Percentiles rank a stretch among this genome's conserved stretches.
Conservation (phyloP, 2,113 vertebrate species). For the Jacana jacana region DNA sequence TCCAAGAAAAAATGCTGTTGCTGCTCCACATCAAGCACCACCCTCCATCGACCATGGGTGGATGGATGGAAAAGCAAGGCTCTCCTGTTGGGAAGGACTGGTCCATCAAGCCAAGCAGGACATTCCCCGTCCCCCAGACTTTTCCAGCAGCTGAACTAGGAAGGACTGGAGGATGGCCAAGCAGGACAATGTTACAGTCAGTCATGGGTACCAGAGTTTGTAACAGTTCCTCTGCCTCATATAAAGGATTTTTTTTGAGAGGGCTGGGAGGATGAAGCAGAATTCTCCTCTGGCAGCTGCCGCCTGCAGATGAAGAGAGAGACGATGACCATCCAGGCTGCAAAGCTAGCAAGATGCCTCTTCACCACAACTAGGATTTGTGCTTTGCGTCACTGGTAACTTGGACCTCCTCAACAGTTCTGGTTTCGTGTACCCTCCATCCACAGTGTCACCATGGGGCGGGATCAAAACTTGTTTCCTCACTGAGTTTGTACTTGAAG, state of each 20-base stretch:
- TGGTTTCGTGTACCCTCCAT: neutral
- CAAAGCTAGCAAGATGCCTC: neutral
- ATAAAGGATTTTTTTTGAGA: neutral
- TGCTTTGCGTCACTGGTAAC: neutral
- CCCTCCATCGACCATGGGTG: neutral
- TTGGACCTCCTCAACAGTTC: neutral
- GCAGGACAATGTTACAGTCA: neutral
- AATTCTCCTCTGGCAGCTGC: neutral
- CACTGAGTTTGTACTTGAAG: neutral
- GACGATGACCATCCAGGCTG: neutral
- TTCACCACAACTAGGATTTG: neutral
- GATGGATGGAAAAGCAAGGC: neutral
- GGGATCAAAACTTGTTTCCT: neutral
- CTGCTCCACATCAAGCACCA: rapidly evolving
- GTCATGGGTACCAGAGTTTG: neutral
- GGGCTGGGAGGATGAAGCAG: neutral
- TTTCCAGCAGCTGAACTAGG: neutral
- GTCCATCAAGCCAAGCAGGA: rapidly evolving
- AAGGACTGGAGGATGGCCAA: neutral
- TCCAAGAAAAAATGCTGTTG: neutral
- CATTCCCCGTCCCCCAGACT: neutral
- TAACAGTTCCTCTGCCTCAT: neutral
- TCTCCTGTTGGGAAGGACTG: neutral
- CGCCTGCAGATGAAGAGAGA: neutral
- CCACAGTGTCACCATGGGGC: neutral